Evolutionary conservation across 2,888 invertebrate species (phyloP).

Genomic region (Drosophila merina): DNA sequence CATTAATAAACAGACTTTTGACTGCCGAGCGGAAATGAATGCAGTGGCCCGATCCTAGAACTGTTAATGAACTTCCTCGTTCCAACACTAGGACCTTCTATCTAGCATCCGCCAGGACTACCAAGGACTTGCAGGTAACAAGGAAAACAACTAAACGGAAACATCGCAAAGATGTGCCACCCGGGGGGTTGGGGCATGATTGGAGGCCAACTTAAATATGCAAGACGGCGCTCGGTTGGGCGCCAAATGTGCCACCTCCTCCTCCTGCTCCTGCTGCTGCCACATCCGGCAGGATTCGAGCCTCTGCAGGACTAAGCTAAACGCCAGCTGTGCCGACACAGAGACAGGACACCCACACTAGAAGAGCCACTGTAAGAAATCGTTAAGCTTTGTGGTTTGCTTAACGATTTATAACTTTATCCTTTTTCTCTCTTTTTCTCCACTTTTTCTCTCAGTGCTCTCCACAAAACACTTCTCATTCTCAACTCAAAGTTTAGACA

Average conservation of each 20-base stretch:
- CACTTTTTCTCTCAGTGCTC: slow-evolving; percentile 37
- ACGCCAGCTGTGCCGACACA: slow-evolving; percentile 1
- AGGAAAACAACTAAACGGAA: slow-evolving; percentile 59
- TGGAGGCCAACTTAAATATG: slow-evolving; percentile 66
- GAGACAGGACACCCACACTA: slow-evolving; percentile 16
- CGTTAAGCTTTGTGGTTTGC: background rate
- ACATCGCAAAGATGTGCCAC: slow-evolving; percentile 11
- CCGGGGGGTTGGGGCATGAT: background rate
- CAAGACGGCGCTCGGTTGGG: slow-evolving; percentile 67
- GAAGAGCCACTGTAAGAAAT: slow-evolving; percentile 13
- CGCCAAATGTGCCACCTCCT: slow-evolving; percentile 64
- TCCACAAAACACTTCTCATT: background rate
- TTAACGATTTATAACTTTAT: no score
- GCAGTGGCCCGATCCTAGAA: slow-evolving; percentile 40
- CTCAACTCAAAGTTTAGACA: slow-evolving; percentile 9
- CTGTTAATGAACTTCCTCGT: slow-evolving; percentile 31
- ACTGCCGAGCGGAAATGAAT: slow-evolving; percentile 66
- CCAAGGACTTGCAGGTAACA: slow-evolving; percentile 43
- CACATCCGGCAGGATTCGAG: slow-evolving; percentile 5
- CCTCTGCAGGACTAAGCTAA: slow-evolving; percentile 28
- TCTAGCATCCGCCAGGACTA: background rate
- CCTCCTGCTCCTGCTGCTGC: background rate
- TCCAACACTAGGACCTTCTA: background rate
- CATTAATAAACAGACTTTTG: slow-evolving; percentile 54
- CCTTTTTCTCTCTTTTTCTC: no score